These are phyloP conservation scores for Protula sp. DNA, from an alignment of 2,888 invertebrate genomes.

Conservation along the genomic window DNA sequence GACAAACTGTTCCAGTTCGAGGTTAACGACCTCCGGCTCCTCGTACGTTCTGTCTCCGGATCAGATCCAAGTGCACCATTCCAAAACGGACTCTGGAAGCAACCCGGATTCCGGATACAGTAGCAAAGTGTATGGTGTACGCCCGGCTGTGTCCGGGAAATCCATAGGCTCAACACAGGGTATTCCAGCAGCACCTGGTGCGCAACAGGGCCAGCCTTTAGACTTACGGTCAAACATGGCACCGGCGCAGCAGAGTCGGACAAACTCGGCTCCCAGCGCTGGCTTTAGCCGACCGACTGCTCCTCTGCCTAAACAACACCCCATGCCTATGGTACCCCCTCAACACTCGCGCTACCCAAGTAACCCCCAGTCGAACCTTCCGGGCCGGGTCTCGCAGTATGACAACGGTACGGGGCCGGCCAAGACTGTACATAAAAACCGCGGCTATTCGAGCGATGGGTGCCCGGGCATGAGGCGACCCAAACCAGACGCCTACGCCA, in stretches of 20 bases:
- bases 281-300: neutral
- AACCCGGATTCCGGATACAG: constrained; percentile 76
- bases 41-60: neutral
- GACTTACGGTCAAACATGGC: too few species aligned
- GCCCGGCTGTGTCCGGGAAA: neutral
- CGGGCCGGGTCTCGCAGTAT: too few species aligned
- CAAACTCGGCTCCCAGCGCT: neutral
- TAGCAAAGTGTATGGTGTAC: constrained; percentile 66
- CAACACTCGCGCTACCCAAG: too few species aligned
- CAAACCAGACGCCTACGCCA: neutral
- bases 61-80: constrained; percentile 12
- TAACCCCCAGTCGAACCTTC: neutral
- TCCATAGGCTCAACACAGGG: neutral
- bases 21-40: neutral
- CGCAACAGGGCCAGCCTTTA: too few species aligned
- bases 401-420: neutral
- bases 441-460: neutral
- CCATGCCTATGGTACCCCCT: neutral
- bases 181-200: too few species aligned
- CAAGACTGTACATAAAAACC: neutral
- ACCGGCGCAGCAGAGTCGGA: too few species aligned
- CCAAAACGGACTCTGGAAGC: constrained; percentile 43
- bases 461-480: neutral
- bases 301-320: neutral
- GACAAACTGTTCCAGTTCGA: neutral